Evolutionary conservation across 1,140 invertebrate species (phyloP).

Genomic region (Achatina immaculata): DNA sequence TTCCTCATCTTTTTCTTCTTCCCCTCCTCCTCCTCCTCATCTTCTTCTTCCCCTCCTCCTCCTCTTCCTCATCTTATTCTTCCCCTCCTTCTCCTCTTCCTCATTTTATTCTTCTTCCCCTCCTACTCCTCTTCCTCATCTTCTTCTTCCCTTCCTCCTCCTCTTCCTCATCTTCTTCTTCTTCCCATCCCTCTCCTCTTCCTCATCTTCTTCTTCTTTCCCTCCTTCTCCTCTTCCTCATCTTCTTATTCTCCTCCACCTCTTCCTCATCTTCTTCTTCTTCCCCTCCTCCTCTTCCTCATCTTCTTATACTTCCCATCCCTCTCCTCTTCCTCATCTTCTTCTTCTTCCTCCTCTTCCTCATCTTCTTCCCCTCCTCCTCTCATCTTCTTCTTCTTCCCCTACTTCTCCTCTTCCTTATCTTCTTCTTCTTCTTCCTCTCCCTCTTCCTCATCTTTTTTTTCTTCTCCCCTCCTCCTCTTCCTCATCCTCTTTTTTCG

Average conservation of each 20-base stretch:
- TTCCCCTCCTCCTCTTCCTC: not conserved
- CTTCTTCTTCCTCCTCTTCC: not conserved
- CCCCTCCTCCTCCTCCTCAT: not conserved
- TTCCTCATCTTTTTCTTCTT: not conserved
- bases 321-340: not conserved
- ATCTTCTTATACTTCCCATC: too few species aligned
- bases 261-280: not conserved
- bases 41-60: not conserved
- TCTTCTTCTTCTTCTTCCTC: not conserved
- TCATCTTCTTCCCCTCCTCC: not conserved
- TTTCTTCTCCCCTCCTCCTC: not conserved
- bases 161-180: not conserved
- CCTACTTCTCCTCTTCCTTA: conserved; percentile 1
- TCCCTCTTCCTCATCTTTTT: not conserved
- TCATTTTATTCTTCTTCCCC: not conserved
- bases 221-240: conserved; percentile 3
- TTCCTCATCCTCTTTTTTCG: too few species aligned
- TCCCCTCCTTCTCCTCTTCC: not conserved
- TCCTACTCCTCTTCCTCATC: not conserved
- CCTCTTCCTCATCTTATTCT: not conserved
- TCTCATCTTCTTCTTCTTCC: not conserved
- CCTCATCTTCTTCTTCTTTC: conserved; percentile 1
- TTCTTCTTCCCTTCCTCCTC: not conserved
- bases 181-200: not conserved
- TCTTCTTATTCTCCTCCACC: not conserved